Conservation (phyloP, 2,888 invertebrate genomes). For the Pheosia gnoma region DNA sequence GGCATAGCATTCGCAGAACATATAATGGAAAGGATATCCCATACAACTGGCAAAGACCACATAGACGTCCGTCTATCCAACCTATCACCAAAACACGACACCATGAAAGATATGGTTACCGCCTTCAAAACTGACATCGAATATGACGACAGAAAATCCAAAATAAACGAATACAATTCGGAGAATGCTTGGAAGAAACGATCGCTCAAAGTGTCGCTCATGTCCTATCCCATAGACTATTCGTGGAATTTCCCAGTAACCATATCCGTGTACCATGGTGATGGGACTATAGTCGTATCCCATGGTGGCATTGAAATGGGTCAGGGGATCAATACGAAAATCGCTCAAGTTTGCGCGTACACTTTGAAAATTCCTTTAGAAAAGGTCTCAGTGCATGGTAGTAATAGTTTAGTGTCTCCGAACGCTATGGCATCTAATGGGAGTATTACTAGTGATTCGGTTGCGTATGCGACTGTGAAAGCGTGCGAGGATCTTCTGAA, state of each 20-base stretch:
- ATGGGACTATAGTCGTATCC: conserved; percentile 86
- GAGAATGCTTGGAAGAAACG: conserved; percentile 91
- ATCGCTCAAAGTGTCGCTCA: conserved; percentile 85
- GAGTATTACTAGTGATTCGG: conserved; percentile 88
- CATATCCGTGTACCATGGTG: conserved; percentile 87
- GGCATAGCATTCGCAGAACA: conserved; percentile 83
- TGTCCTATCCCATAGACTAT: conserved; percentile 85
- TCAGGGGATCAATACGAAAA: conserved; percentile 89
- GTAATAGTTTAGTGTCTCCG: conserved; percentile 86
- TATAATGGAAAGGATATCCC: conserved; percentile 88
- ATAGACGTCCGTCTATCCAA: conserved; percentile 83
- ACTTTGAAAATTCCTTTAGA: conserved; percentile 86
- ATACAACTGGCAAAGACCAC: conserved; percentile 81
- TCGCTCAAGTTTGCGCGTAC: conserved; percentile 88
- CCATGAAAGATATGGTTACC: conserved; percentile 78
- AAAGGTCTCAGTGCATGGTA: conserved; percentile 84
- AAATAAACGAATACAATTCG: conserved; percentile 83
- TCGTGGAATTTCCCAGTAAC: conserved; percentile 82
- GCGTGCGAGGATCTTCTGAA: conserved; percentile 78
- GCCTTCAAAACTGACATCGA: conserved; percentile 84
- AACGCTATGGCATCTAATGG: conserved; percentile 88
- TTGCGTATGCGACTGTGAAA: conserved; percentile 82
- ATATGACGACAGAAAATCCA: conserved; percentile 77
- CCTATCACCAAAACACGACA: conserved; percentile 58
- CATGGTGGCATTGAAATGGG: conserved; percentile 90